phyloP scores from a whole-genome alignment of 2,113 vertebrate species.

The Jaculus jaculus region DNA sequence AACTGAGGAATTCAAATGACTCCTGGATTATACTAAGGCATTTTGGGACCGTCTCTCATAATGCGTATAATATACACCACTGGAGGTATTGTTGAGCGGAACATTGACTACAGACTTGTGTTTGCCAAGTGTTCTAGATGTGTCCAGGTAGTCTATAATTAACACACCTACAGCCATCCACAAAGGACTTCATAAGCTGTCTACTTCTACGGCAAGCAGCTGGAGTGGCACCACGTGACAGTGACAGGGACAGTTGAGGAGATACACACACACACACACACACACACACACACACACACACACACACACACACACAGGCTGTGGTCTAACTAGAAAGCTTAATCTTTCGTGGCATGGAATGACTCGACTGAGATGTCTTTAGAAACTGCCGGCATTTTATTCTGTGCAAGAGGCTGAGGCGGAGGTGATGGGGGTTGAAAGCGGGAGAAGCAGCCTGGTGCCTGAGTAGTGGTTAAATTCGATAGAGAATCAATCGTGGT shows the following conservation, averaged over 20 bases:
- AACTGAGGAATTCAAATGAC: slow-evolving; percentile 35
- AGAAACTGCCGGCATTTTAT: background rate
- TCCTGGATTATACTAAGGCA: slow-evolving; percentile 31
- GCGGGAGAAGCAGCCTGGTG: background rate
- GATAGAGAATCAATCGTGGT: background rate
- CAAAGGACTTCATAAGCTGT: slow-evolving; percentile 6
- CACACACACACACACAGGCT: background rate
- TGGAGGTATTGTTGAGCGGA: slow-evolving; percentile 57
- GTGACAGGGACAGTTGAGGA: slow-evolving; percentile 7
- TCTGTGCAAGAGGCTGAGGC: background rate
- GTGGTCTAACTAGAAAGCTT: slow-evolving; percentile 51
- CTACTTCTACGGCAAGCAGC: background rate
- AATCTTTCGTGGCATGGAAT: slow-evolving; percentile 41
- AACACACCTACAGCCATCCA: slow-evolving; percentile 53
- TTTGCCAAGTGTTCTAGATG: slow-evolving; percentile 70
- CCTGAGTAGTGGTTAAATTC: background rate
- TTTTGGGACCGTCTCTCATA: slow-evolving; percentile 22
- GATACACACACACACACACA: no score
- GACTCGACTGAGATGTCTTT: slow-evolving; percentile 44
- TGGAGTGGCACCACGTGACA: slow-evolving; percentile 30
- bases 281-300: no score
- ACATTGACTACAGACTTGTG: background rate
- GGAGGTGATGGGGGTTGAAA: background rate
- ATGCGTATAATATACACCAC: background rate
- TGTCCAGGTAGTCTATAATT: slow-evolving; percentile 68